Percentiles rank a stretch among this genome's conserved stretches.
These are phyloP conservation scores for Apodemia duryi DNA, from an alignment of 2,888 invertebrate species.

Conservation along the genomic window DNA sequence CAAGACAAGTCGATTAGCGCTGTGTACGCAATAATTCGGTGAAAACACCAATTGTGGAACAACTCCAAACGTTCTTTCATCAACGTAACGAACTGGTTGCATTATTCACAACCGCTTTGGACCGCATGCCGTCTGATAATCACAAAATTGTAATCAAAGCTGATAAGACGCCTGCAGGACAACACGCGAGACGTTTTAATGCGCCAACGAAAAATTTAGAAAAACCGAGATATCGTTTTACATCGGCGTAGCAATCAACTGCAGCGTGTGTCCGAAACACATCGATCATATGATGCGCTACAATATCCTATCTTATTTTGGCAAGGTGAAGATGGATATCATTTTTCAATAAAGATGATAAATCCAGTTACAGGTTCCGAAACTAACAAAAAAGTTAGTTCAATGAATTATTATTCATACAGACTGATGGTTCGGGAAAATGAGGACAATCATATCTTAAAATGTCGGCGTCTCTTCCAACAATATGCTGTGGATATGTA, in stretches of 20 bases:
- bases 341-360: neutral
- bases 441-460: no score
- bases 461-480: no score
- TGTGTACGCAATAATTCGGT: no score
- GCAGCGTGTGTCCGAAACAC: neutral
- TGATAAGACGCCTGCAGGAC: neutral
- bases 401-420: no score
- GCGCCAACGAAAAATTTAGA: neutral
- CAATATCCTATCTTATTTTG: neutral
- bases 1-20: no score
- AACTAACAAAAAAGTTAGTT: no score
- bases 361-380: neutral
- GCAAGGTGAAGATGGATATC: neutral
- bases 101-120: neutral
- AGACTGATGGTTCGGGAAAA: no score
- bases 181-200: neutral
- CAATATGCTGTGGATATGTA: no score
- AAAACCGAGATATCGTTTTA: slow-evolving; percentile 1
- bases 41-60: neutral
- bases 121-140: neutral
- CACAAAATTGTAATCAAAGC: neutral
- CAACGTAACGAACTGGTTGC: neutral
- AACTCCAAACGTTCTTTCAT: neutral
- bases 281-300: neutral
- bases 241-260: neutral